Conservation (phyloP, 1,140 invertebrate species). For the Neodiprion virginianus region DNA sequence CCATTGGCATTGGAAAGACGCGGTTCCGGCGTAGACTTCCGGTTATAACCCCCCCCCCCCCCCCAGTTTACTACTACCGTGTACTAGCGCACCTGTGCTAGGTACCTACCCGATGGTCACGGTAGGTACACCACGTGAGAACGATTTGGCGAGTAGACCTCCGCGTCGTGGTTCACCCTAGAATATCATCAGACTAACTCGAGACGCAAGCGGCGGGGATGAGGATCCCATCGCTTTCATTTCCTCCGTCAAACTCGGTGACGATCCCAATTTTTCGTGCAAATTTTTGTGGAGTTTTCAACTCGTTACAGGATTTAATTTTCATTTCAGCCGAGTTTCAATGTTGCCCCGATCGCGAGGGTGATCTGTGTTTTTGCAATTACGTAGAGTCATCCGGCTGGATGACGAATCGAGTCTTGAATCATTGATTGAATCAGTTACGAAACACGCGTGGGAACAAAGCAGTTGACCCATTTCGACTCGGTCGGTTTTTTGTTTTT, state of each 20-base stretch:
- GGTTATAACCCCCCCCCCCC: conserved; percentile 35
- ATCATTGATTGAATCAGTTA: no score
- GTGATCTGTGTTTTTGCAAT: no score
- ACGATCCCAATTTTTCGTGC: neutral
- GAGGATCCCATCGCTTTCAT: conserved; percentile 7
- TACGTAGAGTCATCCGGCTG: no score
- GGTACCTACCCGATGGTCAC: conserved; percentile 55
- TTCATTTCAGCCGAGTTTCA: no score
- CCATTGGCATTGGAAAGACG: conserved; percentile 24
- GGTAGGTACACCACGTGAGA: conserved; percentile 58
- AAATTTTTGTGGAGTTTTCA: neutral
- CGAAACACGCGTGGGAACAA: no score
- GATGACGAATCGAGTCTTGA: no score
- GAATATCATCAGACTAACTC: neutral
- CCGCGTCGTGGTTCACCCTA: neutral
- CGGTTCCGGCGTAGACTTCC: conserved; percentile 55
- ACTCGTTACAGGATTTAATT: no score
- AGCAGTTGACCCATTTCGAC: no score
- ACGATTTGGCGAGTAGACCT: conserved; percentile 21
- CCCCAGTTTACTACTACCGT: conserved; percentile 37
- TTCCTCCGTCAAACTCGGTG: conserved; percentile 14
- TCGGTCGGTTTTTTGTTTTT: no score
- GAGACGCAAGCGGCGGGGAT: neutral
- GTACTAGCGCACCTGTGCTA: conserved; percentile 26
- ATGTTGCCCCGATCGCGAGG: no score